phyloP scores from a whole-genome alignment of 2,797 vertebrate species.

The Acanthurus tractus region DNA sequence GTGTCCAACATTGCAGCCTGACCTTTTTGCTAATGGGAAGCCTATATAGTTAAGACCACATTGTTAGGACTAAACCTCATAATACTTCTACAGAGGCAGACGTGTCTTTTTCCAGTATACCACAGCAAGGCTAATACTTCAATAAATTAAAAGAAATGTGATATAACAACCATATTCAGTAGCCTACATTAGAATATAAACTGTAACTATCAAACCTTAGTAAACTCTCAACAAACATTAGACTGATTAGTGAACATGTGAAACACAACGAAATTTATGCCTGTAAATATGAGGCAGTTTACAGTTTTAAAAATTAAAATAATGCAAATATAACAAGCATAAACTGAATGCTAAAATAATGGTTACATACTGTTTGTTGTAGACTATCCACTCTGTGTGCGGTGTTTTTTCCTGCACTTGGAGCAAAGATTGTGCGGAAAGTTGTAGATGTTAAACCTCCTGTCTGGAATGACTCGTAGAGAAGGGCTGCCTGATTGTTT shows the following conservation, averaged over 20 bases:
- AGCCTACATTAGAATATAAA: not conserved
- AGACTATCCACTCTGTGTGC: not conserved
- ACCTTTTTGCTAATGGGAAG: not conserved
- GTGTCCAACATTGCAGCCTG: not conserved
- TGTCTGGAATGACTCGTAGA: not conserved
- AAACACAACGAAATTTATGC: not conserved
- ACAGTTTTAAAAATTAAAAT: not conserved
- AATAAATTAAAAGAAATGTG: not conserved
- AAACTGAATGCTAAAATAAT: not conserved
- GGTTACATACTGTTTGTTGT: not conserved
- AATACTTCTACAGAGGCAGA: not conserved
- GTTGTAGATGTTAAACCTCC: slow-evolving; percentile 25
- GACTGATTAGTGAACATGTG: no score
- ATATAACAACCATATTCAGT: no score
- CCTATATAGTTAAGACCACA: not conserved
- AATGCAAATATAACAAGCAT: not conserved
- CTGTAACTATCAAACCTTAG: not conserved
- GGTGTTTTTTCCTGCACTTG: slow-evolving; percentile 8
- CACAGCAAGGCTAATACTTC: not conserved
- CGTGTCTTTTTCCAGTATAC: not conserved
- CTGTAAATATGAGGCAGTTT: no score
- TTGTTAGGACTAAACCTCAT: not conserved
- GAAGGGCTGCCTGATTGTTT: no score
- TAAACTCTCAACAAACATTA: not conserved
- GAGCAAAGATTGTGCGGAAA: slow-evolving; percentile 14